Percentiles rank a stretch among this genome's conserved stretches.
These are phyloP conservation scores for Panzeria rudis DNA, from an alignment of 2,888 invertebrate species.

Conservation along the genomic window DNA sequence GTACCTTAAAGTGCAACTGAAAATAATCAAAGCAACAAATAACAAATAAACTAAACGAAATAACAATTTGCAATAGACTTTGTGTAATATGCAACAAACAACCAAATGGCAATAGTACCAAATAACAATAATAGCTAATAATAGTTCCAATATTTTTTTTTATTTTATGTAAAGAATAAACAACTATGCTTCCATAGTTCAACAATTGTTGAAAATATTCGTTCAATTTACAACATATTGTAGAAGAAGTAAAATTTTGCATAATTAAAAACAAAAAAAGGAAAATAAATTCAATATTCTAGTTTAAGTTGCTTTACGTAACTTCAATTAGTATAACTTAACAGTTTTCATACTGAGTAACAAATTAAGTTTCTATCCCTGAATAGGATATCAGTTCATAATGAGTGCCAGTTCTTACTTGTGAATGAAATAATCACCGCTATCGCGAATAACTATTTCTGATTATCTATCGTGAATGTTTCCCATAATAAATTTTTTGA, in stretches of 20 bases:
- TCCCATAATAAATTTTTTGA: too few relatives aligned
- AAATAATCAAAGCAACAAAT: constrained; percentile 66
- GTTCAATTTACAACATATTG: not conserved
- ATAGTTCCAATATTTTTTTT: constrained; percentile 26
- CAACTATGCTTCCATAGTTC: constrained; percentile 47
- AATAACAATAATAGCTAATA: constrained; percentile 50
- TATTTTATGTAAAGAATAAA: not conserved
- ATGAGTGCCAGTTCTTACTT: not conserved
- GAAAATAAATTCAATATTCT: not conserved
- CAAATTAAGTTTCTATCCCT: not conserved
- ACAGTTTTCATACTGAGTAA: not conserved
- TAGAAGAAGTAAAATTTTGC: not conserved
- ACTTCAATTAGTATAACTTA: not conserved
- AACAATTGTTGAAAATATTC: constrained; percentile 10
- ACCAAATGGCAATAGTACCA: constrained; percentile 51
- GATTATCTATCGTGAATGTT: too few relatives aligned
- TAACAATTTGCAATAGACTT: constrained; percentile 62
- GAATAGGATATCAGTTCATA: not conserved
- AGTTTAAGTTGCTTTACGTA: not conserved
- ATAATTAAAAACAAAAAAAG: too few relatives aligned
- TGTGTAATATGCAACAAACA: constrained; percentile 22
- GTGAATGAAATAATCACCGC: not conserved
- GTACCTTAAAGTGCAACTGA: constrained; percentile 70
- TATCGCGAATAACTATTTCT: too few relatives aligned
- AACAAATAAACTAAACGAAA: constrained; percentile 43